phyloP scores from a whole-genome alignment of 64 coral and sea anemone species.

The Dendronephthya gigantea region DNA sequence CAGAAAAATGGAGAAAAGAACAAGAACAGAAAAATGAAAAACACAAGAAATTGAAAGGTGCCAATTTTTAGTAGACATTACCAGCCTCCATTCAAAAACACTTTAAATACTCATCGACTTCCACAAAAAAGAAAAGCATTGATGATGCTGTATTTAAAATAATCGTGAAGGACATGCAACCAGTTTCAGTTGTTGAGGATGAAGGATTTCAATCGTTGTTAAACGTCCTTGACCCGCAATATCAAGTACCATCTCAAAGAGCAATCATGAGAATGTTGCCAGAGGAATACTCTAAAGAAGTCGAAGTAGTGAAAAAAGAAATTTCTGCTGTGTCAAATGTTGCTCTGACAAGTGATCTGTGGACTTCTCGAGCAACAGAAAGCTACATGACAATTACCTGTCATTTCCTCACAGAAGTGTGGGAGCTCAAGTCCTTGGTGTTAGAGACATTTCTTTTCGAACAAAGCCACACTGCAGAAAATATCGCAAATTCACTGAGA shows the following conservation, averaged over 20 bases:
- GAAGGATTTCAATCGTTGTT: too few species aligned
- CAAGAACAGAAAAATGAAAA: neutral
- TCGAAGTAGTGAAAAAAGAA: too few species aligned
- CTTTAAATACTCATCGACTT: too few species aligned
- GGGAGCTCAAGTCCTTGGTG: constrained; percentile 13
- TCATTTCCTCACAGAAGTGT: neutral
- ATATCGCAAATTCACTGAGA: neutral
- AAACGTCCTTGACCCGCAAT: too few species aligned
- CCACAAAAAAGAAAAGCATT: too few species aligned
- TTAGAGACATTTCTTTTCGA: neutral
- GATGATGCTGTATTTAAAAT: too few species aligned
- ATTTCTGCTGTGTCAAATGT: neutral
- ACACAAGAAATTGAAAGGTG: neutral
- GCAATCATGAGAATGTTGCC: too few species aligned
- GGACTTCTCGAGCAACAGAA: neutral
- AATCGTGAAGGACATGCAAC: too few species aligned
- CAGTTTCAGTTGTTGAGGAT: too few species aligned
- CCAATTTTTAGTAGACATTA: neutral
- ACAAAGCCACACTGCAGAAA: neutral
- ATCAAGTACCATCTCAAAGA: too few species aligned
- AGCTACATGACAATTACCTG: neutral
- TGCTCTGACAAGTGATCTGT: neutral
- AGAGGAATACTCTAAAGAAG: too few species aligned
- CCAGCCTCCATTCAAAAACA: too few species aligned
- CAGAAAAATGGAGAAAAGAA: neutral